Percentiles rank a stretch among this genome's conserved stretches.
phyloP scores from a whole-genome alignment of 2,113 vertebrate genomes.

The Petroica traversi region DNA sequence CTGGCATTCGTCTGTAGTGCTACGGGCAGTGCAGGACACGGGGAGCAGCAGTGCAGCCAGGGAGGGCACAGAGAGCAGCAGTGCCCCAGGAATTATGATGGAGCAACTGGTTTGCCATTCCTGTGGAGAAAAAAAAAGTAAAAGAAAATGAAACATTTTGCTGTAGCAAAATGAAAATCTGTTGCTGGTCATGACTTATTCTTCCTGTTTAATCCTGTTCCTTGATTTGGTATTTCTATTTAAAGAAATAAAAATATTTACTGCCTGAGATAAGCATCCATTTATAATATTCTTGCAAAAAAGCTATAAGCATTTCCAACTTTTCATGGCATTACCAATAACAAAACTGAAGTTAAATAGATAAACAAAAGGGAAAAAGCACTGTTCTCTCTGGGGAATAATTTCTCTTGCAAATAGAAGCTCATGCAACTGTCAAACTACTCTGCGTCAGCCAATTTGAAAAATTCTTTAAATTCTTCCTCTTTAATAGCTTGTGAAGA shows the following conservation, averaged over 20 bases:
- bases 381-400: background rate
- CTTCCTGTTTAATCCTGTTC: background rate
- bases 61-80: background rate
- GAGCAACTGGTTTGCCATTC: background rate
- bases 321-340: background rate
- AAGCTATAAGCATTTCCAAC: background rate
- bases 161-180: background rate
- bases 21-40: background rate
- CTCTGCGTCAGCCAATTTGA: background rate
- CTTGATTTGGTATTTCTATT: slow-evolving; percentile 25
- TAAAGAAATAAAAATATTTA: slow-evolving; percentile 28
- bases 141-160: background rate
- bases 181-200: background rate
- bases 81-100: fast-evolving
- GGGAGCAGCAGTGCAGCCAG: background rate
- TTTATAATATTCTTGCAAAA: slow-evolving; percentile 23
- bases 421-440: background rate
- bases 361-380: slow-evolving; percentile 7
- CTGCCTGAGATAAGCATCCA: background rate
- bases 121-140: background rate
- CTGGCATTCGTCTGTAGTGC: fast-evolving
- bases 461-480: slow-evolving; percentile 36
- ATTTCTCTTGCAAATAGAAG: slow-evolving; percentile 22
- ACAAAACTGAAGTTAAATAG: slow-evolving; percentile 2
- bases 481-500: slow-evolving; percentile 10